Percentiles rank a stretch among this genome's conserved stretches.
These are phyloP conservation scores for Vireo griseus DNA, from an alignment of 2,797 vertebrate genomes.

Conservation along the genomic window DNA sequence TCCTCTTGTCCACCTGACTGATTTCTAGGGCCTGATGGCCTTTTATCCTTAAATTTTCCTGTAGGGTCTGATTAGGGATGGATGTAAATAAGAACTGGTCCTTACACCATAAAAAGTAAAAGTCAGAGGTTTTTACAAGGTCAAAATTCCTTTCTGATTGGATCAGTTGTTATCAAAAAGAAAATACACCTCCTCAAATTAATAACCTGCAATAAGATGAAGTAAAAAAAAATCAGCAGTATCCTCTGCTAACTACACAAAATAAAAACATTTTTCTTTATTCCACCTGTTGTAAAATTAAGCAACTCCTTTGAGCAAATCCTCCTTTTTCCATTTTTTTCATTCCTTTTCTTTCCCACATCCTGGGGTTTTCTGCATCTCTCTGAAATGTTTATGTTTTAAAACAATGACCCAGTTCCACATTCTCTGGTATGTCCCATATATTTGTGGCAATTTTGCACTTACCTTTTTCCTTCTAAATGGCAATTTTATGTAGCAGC, in stretches of 20 bases:
- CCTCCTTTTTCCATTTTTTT: not conserved
- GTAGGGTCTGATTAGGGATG: not conserved
- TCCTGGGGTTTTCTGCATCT: not conserved
- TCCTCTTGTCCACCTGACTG: constrained; percentile 27
- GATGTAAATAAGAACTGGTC: constrained; percentile 18
- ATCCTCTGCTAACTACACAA: not conserved
- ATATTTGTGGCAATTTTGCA: not conserved
- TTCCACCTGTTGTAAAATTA: not conserved
- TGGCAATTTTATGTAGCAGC: not conserved
- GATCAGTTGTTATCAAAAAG: not conserved
- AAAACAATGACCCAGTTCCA: not conserved
- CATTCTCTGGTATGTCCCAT: not conserved
- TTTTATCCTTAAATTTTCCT: constrained; percentile 32
- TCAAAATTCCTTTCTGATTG: not conserved
- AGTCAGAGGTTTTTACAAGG: not conserved
- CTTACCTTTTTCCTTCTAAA: not conserved
- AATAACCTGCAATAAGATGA: not conserved
- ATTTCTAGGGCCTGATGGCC: not conserved
- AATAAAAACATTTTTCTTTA: not conserved
- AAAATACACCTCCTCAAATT: not conserved
- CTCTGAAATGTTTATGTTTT: not conserved
- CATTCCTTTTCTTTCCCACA: not conserved
- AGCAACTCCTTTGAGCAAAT: not conserved
- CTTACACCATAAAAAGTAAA: not conserved
- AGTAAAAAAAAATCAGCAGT: not conserved